Conservation (phyloP, 2,888 invertebrate genomes). For the Watsonalla cultraria region DNA sequence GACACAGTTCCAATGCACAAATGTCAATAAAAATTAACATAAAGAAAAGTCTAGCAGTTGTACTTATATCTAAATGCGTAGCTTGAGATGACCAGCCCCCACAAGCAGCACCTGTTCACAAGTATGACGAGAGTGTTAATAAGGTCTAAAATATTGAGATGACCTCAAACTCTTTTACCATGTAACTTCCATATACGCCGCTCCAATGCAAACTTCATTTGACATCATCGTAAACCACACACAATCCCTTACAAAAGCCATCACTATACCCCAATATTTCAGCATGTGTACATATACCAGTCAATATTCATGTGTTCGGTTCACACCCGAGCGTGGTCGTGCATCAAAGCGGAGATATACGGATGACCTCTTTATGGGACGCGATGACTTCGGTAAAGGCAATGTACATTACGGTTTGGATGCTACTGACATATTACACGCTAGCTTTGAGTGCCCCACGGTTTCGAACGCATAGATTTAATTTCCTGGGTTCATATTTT, state of each 20-base stretch:
- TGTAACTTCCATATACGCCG: too few relatives aligned
- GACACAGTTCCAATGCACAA: too few relatives aligned
- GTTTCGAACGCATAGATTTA: neutral
- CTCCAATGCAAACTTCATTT: neutral
- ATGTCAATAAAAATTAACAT: too few relatives aligned
- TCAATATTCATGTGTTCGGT: slow-evolving; percentile 8
- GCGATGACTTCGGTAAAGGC: neutral
- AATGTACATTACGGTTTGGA: neutral
- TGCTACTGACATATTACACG: neutral
- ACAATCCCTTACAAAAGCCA: neutral
- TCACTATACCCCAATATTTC: neutral
- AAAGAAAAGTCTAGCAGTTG: too few relatives aligned
- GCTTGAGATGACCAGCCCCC: too few relatives aligned
- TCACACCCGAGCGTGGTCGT: slow-evolving; percentile 17
- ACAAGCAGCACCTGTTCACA: too few relatives aligned
- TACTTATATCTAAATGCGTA: too few relatives aligned
- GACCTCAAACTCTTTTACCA: too few relatives aligned
- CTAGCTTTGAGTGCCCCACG: neutral
- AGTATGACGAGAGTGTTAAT: too few relatives aligned
- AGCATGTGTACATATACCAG: neutral
- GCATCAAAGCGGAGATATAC: slow-evolving; percentile 20
- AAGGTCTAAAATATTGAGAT: too few relatives aligned
- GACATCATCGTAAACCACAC: neutral
- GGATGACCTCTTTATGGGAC: slow-evolving; percentile 7
- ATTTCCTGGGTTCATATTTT: too few relatives aligned